Base-by-base conservation (phyloP, 2,797 vertebrate species). In the Enoplosus armatus region DNA sequence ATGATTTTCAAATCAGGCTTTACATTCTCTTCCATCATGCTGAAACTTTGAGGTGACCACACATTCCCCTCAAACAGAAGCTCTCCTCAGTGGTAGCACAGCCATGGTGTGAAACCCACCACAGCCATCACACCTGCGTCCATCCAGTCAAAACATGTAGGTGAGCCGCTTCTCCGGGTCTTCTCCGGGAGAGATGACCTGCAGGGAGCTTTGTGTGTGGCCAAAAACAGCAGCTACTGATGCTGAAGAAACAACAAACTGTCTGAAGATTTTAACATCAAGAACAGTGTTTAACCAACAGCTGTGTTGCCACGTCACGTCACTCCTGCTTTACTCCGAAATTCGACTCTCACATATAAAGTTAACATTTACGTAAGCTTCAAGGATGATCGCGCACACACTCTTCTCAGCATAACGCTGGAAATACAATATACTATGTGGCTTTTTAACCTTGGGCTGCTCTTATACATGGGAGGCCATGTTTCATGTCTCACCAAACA, bases 141-240 rank as follows among this genome's bases (percentile, higher is more conserved):
- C 72, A 37, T 85, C 82, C 84, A 89, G 86, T 86, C 85, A 87
- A 86, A 90, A 89, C 90, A 89, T 8, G 80, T 47, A 90, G 78
- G 83, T 84, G 82, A 87, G 84, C 33, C 62, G n/a, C 68, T 77
- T 16, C 63, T 66, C 27, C n/a, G 50, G 59, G 31, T 70, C 71
- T 29, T 41, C 62, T 76, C 61, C 53, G 37, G 71, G 43, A 79
- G 79, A 80, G 81, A 75, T 39, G 76, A 70, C 86, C 85, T 75
- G 80, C 75, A 56, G 73, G 75, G 72, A 82, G 80, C 93, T 85
- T 85, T 86, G 89, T 94, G 92, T 91, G 93, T 94, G 91, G 93
- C 83, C 89, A 39, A 67, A 70, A 83, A 83, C 84, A 87, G 24
- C 6, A 31, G 69, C 78, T 43, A 63, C 60, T 0, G 55, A 68